A percentile compares a stretch with the other conserved stretches of the same genome.
Evolutionary conservation across 2,888 invertebrate species (phyloP).

Genomic region (Drosophila koepferae): DNA sequence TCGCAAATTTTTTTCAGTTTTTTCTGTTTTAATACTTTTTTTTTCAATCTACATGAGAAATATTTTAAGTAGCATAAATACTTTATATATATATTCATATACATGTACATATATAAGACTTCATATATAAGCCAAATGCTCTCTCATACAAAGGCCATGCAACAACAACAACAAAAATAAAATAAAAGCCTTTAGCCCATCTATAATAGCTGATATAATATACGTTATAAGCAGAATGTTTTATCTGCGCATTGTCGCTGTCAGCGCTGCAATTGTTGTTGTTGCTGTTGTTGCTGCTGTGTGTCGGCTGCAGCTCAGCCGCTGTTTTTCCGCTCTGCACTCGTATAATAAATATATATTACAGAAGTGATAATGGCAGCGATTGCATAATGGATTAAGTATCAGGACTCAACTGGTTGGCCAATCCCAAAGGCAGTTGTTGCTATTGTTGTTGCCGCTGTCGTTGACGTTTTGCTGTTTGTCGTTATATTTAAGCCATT

Average conservation of each 20-base stretch:
- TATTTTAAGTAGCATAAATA: too few species aligned
- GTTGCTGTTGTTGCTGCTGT: background rate
- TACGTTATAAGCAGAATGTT: slow-evolving; percentile 6
- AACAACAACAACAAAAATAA: background rate
- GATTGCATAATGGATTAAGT: slow-evolving; percentile 75
- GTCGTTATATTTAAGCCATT: slow-evolving; percentile 69
- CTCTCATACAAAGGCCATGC: background rate
- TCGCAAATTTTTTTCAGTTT: too few species aligned
- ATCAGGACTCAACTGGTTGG: slow-evolving; percentile 21
- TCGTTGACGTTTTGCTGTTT: slow-evolving; percentile 46
- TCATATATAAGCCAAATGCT: background rate
- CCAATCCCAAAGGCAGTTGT: slow-evolving; percentile 17
- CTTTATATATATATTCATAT: background rate
- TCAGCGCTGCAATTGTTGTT: slow-evolving; percentile 31
- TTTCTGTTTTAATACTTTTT: too few species aligned
- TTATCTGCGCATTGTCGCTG: slow-evolving; percentile 29
- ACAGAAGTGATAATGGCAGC: slow-evolving; percentile 70
- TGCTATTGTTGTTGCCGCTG: slow-evolving; percentile 9
- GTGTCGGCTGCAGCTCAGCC: background rate
- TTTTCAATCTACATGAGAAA: too few species aligned
- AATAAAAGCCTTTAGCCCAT: background rate
- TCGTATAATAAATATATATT: slow-evolving; percentile 66
- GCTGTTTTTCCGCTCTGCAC: slow-evolving; percentile 19
- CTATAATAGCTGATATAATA: slow-evolving; percentile 3
- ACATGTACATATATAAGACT: background rate